Evolutionary conservation across 1,140 invertebrate genomes (phyloP), one percentile per base, ranked within the genome.

Genomic region (Neodiprion pinetum): DNA sequence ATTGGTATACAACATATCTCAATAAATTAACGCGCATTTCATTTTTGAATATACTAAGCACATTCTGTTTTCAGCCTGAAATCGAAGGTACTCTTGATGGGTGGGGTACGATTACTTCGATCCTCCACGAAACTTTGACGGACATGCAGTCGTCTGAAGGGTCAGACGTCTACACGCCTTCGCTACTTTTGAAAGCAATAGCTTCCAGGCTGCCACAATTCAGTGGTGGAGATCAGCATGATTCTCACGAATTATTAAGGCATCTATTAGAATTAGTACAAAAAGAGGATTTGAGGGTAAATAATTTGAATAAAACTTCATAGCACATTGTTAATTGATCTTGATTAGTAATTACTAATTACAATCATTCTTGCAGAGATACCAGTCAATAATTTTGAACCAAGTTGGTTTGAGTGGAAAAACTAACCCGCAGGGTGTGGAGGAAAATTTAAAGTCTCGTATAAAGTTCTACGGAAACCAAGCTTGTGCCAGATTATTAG

Each of bases 221-320:
- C 86, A 93, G 93, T 74, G 96, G 96, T n/a, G 96, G 94, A 47
- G 95, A 97, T 79, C 98, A 99, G 85, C 98, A 99, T 83, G 98
- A 99, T 88, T 93, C 97, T 10, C 98, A 99, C 83, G 98, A 99
- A 87, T 86, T 99, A 70, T 89, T 99, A 9, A 88, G 97, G 72
- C 95, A 97, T 89, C 88, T 99, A 48, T 85, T 99, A 47, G 97
- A 99, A 85, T 92, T 93, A 75, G 93, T 98, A 70, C 91, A 94
- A 7, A 85, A 78, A 69, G 87, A 88, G 67, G 87, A 89, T 82
- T 70, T 88, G 1, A 80, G 78, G 73, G 85, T 87, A 80, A 80
- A 69, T 66, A 48, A 66, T 40, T 69, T 68, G 28, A 68, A 49
- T 73, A 72, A 10, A 72, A 17, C 61, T 67, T 10, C 1, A 73